Base-by-base conservation (phyloP, 2,113 vertebrate genomes). In the Brachionichthys hirsutus region DNA sequence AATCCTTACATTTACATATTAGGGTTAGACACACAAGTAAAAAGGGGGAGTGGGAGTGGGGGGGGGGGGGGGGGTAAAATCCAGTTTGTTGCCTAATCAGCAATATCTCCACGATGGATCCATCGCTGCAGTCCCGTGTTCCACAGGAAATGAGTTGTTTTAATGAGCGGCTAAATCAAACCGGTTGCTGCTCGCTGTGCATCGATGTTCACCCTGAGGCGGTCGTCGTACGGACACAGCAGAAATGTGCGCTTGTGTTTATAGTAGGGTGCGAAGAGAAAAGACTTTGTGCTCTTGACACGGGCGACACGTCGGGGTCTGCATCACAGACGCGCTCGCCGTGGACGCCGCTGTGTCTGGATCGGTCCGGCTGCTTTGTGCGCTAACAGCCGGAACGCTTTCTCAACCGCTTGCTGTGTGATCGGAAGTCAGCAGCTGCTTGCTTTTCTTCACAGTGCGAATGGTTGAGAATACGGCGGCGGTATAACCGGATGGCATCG, bases 381-480 rank as follows among this genome's bases (percentile, higher is more conserved):
- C 63, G 62, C 38, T 12, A 50, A 43, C 51, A 77, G 60, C 72
- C 65, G 44, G 69, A 76, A 67, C 49, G 54, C 48, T 67, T 62
- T 59, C 17, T 40, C 56, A 75, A 78, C 53, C 50, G 70, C 67
- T 64, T 73, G 67, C 50, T 75, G 65, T 67, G 56, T 70, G 52
- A 66, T 59, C 68, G 50, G 62, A 81, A 65, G 42, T 77, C 58
- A 52, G 58, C 64, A 62, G 72, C 68, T 81, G 57, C 5, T 54
- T 66, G 18, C 50, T 62, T 60, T 35, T 18, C 15, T 13, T 24
- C 20, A 42, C 14, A 1, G 40, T 13, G 1, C 63, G 49, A 65
- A 56, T 68, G 55, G 42, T 44, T 65, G 42, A 69, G 47, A 59
- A 60, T 68, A 34, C 62, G 75, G 41, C 73, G 67, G 48, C 42